These are phyloP conservation scores for Pagetopsis macropterus DNA, from an alignment of 2,797 vertebrate species.

Conservation along the genomic window DNA sequence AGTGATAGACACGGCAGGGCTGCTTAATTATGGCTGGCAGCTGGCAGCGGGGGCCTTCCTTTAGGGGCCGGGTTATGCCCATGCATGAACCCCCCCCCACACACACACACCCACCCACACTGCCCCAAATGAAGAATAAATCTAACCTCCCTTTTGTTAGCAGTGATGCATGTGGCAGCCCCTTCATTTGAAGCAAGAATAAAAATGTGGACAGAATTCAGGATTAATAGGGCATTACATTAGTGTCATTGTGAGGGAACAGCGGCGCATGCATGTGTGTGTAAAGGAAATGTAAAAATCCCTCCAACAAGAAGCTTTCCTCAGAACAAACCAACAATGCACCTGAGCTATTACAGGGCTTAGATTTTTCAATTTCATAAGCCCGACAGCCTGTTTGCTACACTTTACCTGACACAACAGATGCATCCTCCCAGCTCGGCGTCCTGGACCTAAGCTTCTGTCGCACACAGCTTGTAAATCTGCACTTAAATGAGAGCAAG, in stretches of 20 bases:
- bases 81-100: conserved; percentile 64
- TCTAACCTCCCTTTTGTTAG: conserved; percentile 79
- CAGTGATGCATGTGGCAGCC: conserved; percentile 74
- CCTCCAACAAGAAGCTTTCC: conserved; percentile 30
- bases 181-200: conserved; percentile 74
- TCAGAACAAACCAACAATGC: conserved; percentile 56
- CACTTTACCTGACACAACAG: conserved; percentile 63
- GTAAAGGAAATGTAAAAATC: conserved; percentile 50
- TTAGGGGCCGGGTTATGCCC: conserved; percentile 82
- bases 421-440: conserved; percentile 64
- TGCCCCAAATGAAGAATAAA: conserved; percentile 79
- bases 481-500: conserved; percentile 75
- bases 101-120: conserved; percentile 49
- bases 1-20: conserved; percentile 82
- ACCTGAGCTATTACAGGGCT: conserved; percentile 58
- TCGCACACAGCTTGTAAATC: conserved; percentile 76
- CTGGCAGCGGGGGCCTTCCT: conserved; percentile 83
- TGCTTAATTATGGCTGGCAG: conserved; percentile 86
- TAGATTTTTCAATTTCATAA: conserved; percentile 64
- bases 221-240: conserved; percentile 84
- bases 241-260: conserved; percentile 70
- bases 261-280: conserved; percentile 11
- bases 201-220: conserved; percentile 74
- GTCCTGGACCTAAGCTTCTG: conserved; percentile 58
- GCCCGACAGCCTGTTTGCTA: conserved; percentile 66